phyloP scores from a whole-genome alignment of 2,888 invertebrate species.

The Prenolepis imparis region DNA sequence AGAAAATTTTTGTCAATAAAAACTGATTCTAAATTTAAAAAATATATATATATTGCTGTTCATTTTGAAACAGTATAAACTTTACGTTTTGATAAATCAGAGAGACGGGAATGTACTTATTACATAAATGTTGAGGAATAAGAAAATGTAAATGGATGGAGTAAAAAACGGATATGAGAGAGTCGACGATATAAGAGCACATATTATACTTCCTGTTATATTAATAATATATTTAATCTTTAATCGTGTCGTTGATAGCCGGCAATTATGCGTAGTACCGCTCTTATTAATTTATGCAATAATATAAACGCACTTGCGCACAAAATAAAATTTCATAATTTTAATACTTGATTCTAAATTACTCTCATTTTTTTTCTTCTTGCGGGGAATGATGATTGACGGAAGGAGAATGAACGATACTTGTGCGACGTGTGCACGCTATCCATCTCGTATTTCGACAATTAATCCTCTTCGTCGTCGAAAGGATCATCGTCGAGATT shows the following conservation, averaged over 20 bases:
- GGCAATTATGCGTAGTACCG: conserved; percentile 56
- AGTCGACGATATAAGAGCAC: background rate
- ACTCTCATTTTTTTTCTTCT: conserved; percentile 49
- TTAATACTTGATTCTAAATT: conserved; percentile 72
- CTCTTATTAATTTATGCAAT: conserved; percentile 56
- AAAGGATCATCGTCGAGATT: conserved; percentile 92
- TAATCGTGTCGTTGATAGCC: conserved; percentile 47
- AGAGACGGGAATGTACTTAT: background rate
- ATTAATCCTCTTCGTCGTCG: conserved; percentile 87
- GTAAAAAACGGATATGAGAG: conserved; percentile 33
- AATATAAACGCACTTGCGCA: conserved; percentile 71
- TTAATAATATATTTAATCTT: conserved; percentile 80
- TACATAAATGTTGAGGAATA: background rate
- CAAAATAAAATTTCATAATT: conserved; percentile 50
- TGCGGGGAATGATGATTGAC: conserved; percentile 73
- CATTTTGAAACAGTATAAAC: background rate
- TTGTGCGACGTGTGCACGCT: conserved; percentile 34
- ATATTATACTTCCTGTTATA: conserved; percentile 67
- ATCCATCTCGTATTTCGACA: conserved; percentile 48
- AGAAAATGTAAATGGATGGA: conserved; percentile 2
- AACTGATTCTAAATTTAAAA: background rate
- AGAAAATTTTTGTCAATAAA: background rate
- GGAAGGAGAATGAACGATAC: conserved; percentile 63
- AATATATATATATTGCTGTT: background rate
- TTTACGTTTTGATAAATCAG: conserved; percentile 3